Percentiles rank a stretch among this genome's conserved stretches.
phyloP scores from a whole-genome alignment of 2,888 invertebrate genomes.

The Clepsis dumicolana region DNA sequence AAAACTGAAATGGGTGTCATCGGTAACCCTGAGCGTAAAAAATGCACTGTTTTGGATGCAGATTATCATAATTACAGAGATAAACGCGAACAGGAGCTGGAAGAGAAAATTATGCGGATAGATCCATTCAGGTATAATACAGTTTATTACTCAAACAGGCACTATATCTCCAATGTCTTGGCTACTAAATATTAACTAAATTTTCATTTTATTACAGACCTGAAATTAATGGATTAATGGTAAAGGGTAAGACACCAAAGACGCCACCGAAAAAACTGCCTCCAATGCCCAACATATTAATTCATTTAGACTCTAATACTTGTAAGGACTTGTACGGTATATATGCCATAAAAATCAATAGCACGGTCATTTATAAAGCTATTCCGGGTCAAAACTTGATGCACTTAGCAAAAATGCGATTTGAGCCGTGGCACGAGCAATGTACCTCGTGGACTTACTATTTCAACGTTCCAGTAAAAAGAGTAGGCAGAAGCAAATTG shows the following conservation, averaged over 20 bases:
- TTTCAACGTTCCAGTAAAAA: slow-evolving; percentile 68
- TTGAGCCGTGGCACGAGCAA: slow-evolving; percentile 60
- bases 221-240: slow-evolving; percentile 60
- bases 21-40: slow-evolving; percentile 57
- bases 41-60: slow-evolving; percentile 56
- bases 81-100: slow-evolving; percentile 62
- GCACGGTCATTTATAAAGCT: slow-evolving; percentile 66
- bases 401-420: slow-evolving; percentile 55
- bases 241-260: slow-evolving; percentile 68
- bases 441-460: slow-evolving; percentile 76
- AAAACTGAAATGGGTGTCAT: slow-evolving; percentile 66
- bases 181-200: not conserved
- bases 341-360: slow-evolving; percentile 73
- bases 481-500: slow-evolving; percentile 69
- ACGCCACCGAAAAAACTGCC: slow-evolving; percentile 58
- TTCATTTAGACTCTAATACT: slow-evolving; percentile 3
- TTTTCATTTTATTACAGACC: slow-evolving; percentile 60
- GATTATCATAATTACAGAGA: slow-evolving; percentile 64
- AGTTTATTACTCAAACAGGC: too few relatives aligned
- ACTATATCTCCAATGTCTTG: not conserved
- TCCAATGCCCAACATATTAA: slow-evolving; percentile 57
- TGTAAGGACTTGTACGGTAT: slow-evolving; percentile 51
- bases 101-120: slow-evolving; percentile 62
- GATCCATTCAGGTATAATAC: slow-evolving; percentile 70
- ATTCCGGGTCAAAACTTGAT: slow-evolving; percentile 56